These are phyloP conservation scores for Melitaea cinxia DNA, from an alignment of 1,140 invertebrate species.

Conservation along the genomic window DNA sequence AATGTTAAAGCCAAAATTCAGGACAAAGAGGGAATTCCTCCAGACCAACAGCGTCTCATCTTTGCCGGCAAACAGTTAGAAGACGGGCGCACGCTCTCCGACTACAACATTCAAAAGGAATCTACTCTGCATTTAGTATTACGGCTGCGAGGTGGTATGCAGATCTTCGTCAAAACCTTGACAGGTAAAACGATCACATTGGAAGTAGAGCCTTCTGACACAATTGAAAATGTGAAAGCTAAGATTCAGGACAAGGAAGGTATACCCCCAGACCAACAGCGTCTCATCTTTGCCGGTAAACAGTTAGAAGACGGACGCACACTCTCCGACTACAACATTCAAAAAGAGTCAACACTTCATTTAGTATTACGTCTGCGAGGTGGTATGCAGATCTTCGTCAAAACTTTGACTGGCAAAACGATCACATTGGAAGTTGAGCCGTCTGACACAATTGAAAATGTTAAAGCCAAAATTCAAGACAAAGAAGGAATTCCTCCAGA, in stretches of 20 bases:
- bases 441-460: slow-evolving; percentile 4
- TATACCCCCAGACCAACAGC: too few relatives aligned
- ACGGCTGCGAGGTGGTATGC: too few relatives aligned
- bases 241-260: too few relatives aligned
- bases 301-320: slow-evolving; percentile 15
- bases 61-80: too few relatives aligned
- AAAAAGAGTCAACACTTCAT: slow-evolving; percentile 18
- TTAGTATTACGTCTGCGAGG: slow-evolving; percentile 13
- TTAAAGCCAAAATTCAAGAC: slow-evolving; percentile 3
- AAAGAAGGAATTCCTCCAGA: slow-evolving; percentile 9
- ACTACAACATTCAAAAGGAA: too few relatives aligned
- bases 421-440: slow-evolving; percentile 16
- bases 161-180: too few relatives aligned
- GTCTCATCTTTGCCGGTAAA: slow-evolving; percentile 10
- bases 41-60: slow-evolving; percentile 3
- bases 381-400: slow-evolving; percentile 18
- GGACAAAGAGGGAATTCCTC: slow-evolving; percentile 6
- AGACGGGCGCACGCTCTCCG: too few relatives aligned
- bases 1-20: slow-evolving; percentile 6
- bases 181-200: too few relatives aligned
- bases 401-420: slow-evolving; percentile 13
- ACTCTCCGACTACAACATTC: slow-evolving; percentile 11
- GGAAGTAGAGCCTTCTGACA: too few relatives aligned
- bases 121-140: too few relatives aligned
- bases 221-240: too few relatives aligned